Conservation (phyloP, 2,888 invertebrate species). For the Penaeus monodon region DNA sequence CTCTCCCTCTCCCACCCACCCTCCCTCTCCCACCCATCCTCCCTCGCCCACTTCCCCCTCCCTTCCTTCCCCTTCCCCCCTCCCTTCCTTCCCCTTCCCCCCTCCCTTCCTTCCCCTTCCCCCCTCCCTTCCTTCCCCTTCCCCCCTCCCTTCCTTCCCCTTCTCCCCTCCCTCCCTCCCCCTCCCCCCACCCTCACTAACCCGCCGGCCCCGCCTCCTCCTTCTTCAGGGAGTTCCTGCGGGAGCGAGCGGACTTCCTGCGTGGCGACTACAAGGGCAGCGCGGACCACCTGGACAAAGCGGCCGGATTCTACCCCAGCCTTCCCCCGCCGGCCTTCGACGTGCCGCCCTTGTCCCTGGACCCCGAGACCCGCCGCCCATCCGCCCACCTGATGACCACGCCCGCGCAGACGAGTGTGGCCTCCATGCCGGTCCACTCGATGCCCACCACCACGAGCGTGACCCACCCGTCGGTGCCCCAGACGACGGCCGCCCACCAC, state of each 20-base stretch:
- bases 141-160: slow-evolving; percentile 1
- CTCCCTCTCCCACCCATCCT: slow-evolving; percentile 10
- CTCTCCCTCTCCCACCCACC: background rate
- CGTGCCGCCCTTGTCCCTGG: slow-evolving; percentile 63
- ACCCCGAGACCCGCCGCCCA: slow-evolving; percentile 42
- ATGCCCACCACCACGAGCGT: slow-evolving; percentile 16
- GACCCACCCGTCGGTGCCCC: slow-evolving; percentile 36
- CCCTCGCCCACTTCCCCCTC: background rate
- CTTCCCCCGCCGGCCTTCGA: slow-evolving; percentile 63
- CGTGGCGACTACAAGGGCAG: slow-evolving; percentile 63
- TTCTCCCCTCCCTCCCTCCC: background rate
- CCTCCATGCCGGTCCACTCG: slow-evolving; percentile 20
- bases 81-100: background rate
- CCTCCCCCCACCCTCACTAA: background rate
- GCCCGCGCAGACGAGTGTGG: slow-evolving; percentile 28
- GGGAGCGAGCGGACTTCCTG: slow-evolving; percentile 64
- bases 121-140: background rate
- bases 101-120: background rate
- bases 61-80: background rate
- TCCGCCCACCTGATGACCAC: slow-evolving; percentile 45
- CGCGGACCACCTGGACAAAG: slow-evolving; percentile 64
- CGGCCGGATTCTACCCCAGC: slow-evolving; percentile 63
- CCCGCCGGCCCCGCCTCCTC: background rate
- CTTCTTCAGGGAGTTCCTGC: slow-evolving; percentile 60
- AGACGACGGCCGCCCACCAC: slow-evolving; percentile 21